Evolutionary conservation across 2,888 invertebrate species (phyloP).

Genomic region (Thecocarcelia acutangulata): DNA sequence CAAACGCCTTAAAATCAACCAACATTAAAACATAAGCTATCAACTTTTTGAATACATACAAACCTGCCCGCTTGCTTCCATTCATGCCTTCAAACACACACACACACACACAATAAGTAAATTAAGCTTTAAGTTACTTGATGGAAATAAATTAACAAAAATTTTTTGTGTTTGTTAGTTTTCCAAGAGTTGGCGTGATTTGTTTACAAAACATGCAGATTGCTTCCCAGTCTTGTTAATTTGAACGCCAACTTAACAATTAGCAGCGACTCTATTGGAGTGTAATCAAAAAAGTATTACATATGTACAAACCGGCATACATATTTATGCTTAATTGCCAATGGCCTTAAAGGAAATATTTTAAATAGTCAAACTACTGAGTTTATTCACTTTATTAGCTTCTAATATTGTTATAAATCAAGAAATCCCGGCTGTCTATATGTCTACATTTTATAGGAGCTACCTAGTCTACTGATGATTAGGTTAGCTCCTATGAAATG

Average conservation of each 20-base stretch:
- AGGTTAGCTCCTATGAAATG: too few relatives aligned
- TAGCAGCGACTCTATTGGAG: background rate
- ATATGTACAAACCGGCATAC: too few relatives aligned
- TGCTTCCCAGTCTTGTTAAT: slow-evolving; percentile 7
- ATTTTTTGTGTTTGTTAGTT: slow-evolving; percentile 28
- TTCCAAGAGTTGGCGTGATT: slow-evolving; percentile 64
- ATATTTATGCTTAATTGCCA: too few relatives aligned
- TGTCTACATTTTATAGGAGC: too few relatives aligned
- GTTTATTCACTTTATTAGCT: too few relatives aligned
- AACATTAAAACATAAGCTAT: slow-evolving; percentile 44
- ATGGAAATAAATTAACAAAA: slow-evolving; percentile 47
- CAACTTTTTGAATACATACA: background rate
- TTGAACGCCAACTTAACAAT: slow-evolving; percentile 55
- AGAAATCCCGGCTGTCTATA: too few relatives aligned
- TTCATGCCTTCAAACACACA: background rate
- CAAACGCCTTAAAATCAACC: slow-evolving; percentile 59
- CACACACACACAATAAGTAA: background rate
- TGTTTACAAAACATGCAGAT: slow-evolving; percentile 60
- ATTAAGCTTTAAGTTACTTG: background rate
- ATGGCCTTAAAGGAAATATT: too few relatives aligned
- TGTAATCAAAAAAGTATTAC: too few relatives aligned
- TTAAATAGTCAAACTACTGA: too few relatives aligned
- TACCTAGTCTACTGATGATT: too few relatives aligned
- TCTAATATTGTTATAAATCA: too few relatives aligned
- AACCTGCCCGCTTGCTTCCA: too few relatives aligned